Evolutionary conservation across 2,888 invertebrate genomes (phyloP).

Genomic region (Dicroscelio sp.): DNA sequence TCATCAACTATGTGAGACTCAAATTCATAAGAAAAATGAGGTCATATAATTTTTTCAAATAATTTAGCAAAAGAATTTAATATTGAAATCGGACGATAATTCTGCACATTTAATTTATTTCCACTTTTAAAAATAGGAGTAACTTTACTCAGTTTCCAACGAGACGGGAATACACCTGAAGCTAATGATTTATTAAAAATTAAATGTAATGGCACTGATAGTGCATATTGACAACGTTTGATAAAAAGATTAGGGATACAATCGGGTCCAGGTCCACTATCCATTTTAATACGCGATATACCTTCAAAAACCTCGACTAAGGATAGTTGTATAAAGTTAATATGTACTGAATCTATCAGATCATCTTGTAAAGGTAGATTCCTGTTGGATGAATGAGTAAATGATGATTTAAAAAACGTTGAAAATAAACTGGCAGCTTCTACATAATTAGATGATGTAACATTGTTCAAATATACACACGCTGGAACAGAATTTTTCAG

Average conservation of each 20-base stretch:
- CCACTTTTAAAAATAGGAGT: slow-evolving; percentile 73
- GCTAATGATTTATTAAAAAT: slow-evolving; percentile 59
- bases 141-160: slow-evolving; percentile 60
- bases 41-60: slow-evolving; percentile 54
- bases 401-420: not conserved
- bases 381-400: too few species aligned
- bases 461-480: not conserved
- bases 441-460: not conserved
- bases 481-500: not conserved
- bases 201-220: slow-evolving; percentile 40
- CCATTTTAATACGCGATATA: not conserved
- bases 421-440: not conserved
- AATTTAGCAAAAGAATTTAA: slow-evolving; percentile 64
- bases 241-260: slow-evolving; percentile 53
- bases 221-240: slow-evolving; percentile 39
- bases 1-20: slow-evolving; percentile 8
- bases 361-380: not conserved
- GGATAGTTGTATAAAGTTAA: not conserved
- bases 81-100: slow-evolving; percentile 71
- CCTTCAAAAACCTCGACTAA: not conserved
- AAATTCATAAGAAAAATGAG: not conserved
- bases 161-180: slow-evolving; percentile 49
- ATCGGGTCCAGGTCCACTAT: slow-evolving; percentile 30
- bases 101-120: slow-evolving; percentile 34
- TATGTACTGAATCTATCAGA: not conserved